A percentile compares a stretch with the other conserved stretches of the same genome.
These are phyloP conservation scores for Mimumesa dahlbomi DNA, from an alignment of 2,888 invertebrate genomes.

Conservation along the genomic window DNA sequence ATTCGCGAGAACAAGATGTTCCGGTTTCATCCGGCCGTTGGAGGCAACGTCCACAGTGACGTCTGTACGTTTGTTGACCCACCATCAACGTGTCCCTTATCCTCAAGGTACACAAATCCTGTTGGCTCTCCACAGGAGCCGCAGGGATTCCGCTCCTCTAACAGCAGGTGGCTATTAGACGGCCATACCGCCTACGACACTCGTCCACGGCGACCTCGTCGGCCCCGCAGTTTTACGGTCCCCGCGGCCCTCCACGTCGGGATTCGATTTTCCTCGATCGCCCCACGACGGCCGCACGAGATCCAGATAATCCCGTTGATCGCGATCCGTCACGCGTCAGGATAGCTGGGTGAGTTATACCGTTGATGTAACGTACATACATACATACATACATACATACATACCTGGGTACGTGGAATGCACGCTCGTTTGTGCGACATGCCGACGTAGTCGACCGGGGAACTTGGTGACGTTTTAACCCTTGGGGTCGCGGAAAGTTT, in stretches of 20 bases:
- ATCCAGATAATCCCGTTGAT: conserved; percentile 50
- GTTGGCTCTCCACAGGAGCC: conserved; percentile 46
- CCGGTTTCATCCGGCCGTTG: no score
- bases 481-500: no score
- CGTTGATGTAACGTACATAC: no score
- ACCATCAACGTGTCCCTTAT: conserved; percentile 18
- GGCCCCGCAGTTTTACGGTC: conserved; percentile 39
- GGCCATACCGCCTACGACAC: conserved; percentile 7
- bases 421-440: no score
- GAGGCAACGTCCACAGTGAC: background rate
- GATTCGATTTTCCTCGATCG: conserved; percentile 57
- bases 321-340: background rate
- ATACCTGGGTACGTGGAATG: no score
- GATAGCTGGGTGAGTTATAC: background rate
- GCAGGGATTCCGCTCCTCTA: conserved; percentile 45
- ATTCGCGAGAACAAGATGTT: background rate
- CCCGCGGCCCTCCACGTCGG: conserved; percentile 34
- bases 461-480: no score
- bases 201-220: conserved; percentile 30
- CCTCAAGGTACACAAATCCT: conserved; percentile 39
- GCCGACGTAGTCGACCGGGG: no score
- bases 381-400: no score
- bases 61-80: conserved; percentile 36
- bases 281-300: conserved; percentile 14
- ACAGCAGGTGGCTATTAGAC: conserved; percentile 65